Evolutionary conservation across 2,888 invertebrate genomes (phyloP).

Genomic region (Papilio elwesi): DNA sequence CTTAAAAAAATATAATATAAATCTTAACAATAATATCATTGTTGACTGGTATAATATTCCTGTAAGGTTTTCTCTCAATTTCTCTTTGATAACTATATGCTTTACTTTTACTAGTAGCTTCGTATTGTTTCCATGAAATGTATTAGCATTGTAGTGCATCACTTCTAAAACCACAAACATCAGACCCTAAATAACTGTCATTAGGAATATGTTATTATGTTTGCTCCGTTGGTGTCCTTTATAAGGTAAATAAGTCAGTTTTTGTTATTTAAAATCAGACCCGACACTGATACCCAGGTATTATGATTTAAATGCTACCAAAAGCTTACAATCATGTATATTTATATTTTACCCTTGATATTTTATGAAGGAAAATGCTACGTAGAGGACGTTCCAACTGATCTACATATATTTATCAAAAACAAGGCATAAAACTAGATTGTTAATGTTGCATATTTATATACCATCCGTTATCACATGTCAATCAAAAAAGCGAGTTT

Average conservation of each 20-base stretch:
- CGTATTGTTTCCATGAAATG: no score
- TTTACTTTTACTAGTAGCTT: no score
- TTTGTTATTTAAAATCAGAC: not conserved
- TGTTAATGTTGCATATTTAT: not conserved
- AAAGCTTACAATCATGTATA: not conserved
- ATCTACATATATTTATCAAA: conserved; percentile 17
- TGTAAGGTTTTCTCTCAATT: no score
- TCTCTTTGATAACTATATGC: no score
- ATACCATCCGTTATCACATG: not conserved
- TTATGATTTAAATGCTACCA: not conserved
- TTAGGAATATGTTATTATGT: no score
- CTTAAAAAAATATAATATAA: no score
- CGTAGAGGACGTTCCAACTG: conserved; percentile 16
- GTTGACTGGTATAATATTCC: no score
- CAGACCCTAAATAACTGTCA: not conserved
- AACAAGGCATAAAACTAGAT: conserved; percentile 6
- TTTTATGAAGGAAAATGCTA: conserved; percentile 20
- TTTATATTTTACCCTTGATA: conserved; percentile 22
- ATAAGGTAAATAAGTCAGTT: not conserved
- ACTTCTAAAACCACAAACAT: no score
- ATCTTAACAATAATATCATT: no score
- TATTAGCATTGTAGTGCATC: no score
- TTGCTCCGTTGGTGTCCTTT: not conserved
- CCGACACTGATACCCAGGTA: no score
- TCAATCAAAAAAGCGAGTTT: conserved; percentile 7